These are phyloP conservation scores for Stictocephala bisonia DNA, from an alignment of 2,888 invertebrate species.

Conservation along the genomic window DNA sequence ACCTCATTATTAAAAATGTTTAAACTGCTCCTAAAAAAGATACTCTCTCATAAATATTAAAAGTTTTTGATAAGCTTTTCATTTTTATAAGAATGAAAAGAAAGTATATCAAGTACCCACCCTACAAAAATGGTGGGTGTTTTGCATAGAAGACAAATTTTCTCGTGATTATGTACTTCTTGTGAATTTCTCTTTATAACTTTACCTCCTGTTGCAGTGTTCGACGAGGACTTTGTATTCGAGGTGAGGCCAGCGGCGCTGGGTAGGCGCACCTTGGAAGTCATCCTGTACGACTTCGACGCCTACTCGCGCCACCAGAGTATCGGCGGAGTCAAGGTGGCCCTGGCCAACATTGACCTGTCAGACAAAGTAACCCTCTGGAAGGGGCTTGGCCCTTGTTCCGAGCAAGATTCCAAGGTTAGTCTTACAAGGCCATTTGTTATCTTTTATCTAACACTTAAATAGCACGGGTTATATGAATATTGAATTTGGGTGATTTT, in stretches of 20 bases:
- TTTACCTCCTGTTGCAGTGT: conserved; percentile 66
- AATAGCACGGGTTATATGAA: too few species aligned
- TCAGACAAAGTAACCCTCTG: conserved; percentile 70
- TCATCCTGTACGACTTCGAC: conserved; percentile 74
- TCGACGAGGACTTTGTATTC: conserved; percentile 77
- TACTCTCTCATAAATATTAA: too few species aligned
- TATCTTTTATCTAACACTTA: background rate
- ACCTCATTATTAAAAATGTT: too few species aligned
- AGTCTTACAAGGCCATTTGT: background rate
- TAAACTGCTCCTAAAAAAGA: too few species aligned
- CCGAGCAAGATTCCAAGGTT: conserved; percentile 65
- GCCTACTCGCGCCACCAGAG: conserved; percentile 74
- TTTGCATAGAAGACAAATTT: too few species aligned
- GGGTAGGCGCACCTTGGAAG: conserved; percentile 69
- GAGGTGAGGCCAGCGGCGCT: conserved; percentile 70
- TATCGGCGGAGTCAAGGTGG: conserved; percentile 71
- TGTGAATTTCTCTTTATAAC: too few species aligned
- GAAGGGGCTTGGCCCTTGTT: conserved; percentile 69
- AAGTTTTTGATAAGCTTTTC: too few species aligned
- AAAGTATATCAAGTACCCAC: too few species aligned
- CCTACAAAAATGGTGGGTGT: too few species aligned
- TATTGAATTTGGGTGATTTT: too few species aligned
- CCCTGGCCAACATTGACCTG: conserved; percentile 69
- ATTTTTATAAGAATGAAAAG: too few species aligned
- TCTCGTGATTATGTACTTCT: too few species aligned